Percentiles rank a stretch among this genome's conserved stretches.
Evolutionary conservation across 2,888 invertebrate species (phyloP).

Genomic region (Heliconius charithonia): DNA sequence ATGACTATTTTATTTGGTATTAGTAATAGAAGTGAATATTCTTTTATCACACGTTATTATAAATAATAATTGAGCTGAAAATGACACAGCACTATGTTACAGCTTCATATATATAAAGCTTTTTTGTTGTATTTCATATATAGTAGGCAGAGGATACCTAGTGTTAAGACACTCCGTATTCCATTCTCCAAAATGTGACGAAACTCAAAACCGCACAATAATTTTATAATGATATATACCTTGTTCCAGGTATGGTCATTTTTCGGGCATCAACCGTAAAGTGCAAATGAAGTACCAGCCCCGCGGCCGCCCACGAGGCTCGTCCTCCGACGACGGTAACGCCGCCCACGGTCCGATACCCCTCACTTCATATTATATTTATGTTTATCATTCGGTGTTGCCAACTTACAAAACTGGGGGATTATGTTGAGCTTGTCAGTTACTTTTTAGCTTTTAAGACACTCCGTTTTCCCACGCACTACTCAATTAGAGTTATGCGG

Average conservation of each 20-base stretch:
- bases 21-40: too few species aligned
- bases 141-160: too few species aligned
- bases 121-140: too few species aligned
- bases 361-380: conserved; percentile 33
- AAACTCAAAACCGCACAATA: neutral
- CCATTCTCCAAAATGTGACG: too few species aligned
- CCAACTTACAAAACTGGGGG: neutral
- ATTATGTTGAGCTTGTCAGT: neutral
- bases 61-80: too few species aligned
- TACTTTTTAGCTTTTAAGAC: neutral
- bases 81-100: too few species aligned
- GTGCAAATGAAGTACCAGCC: conserved; percentile 99
- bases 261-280: conserved; percentile 99
- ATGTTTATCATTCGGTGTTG: neutral
- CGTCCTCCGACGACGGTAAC: conserved; percentile 97
- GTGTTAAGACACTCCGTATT: too few species aligned
- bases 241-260: conserved; percentile 96
- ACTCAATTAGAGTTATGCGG: neutral
- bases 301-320: conserved; percentile 94
- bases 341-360: conserved; percentile 58
- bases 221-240: neutral
- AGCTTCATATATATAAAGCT: too few species aligned
- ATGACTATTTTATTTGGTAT: too few species aligned
- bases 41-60: too few species aligned
- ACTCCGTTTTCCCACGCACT: neutral